These are phyloP conservation scores for Mus caroli DNA, from an alignment of 2,797 vertebrate species.

Conservation along the genomic window DNA sequence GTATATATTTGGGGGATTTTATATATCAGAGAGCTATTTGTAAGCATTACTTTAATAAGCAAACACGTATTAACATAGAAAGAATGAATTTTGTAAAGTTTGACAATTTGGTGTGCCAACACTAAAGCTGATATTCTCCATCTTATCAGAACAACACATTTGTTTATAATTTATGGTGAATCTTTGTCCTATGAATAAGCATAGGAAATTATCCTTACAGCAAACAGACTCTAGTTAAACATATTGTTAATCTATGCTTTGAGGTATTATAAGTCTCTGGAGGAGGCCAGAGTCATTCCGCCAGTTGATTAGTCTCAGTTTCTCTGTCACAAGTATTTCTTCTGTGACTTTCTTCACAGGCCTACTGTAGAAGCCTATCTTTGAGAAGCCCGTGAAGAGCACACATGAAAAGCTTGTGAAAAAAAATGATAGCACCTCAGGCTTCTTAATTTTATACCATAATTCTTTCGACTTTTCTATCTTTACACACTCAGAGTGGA, in stretches of 20 bases:
- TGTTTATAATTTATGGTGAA: constrained; percentile 80
- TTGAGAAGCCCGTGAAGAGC: constrained; percentile 86
- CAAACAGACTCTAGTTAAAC: constrained; percentile 88
- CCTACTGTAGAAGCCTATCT: constrained; percentile 79
- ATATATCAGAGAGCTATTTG: background rate
- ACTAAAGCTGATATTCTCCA: constrained; percentile 69
- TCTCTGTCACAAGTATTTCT: constrained; percentile 83
- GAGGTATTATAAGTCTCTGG: constrained; percentile 83
- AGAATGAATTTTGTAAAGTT: background rate
- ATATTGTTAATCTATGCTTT: constrained; percentile 85
- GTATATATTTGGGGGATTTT: constrained; percentile 56
- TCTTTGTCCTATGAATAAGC: constrained; percentile 83
- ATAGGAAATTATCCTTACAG: constrained; percentile 84
- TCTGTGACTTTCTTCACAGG: constrained; percentile 79
- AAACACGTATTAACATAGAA: constrained; percentile 36
- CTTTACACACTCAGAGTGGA: constrained; percentile 85
- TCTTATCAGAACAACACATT: constrained; percentile 65
- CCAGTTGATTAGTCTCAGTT: constrained; percentile 82
- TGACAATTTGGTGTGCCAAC: background rate
- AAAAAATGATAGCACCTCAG: constrained; percentile 84
- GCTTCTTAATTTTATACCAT: constrained; percentile 87
- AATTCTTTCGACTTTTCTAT: constrained; percentile 86
- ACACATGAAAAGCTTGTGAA: constrained; percentile 86
- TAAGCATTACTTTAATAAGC: constrained; percentile 51
- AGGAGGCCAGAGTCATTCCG: constrained; percentile 80